Conservation (phyloP, 2,797 vertebrate genomes). For the Ambastaia sidthimunki region DNA sequence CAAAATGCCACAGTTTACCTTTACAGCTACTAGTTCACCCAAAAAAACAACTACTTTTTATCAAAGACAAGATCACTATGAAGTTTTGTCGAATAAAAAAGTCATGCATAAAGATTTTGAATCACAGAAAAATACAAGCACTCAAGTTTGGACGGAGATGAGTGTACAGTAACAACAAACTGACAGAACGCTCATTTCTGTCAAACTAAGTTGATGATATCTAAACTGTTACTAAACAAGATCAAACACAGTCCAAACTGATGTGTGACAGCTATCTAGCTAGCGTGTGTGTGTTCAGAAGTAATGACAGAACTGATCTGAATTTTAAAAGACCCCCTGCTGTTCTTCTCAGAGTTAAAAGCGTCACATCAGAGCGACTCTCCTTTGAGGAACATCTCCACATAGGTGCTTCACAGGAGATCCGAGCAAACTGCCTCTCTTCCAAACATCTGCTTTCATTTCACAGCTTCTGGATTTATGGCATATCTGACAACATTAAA, state of each 20-base stretch:
- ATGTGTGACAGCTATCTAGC: neutral
- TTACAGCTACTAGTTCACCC: too few species aligned
- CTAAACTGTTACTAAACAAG: neutral
- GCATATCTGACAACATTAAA: slow-evolving; percentile 11
- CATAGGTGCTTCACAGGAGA: slow-evolving; percentile 5
- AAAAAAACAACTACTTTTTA: too few species aligned
- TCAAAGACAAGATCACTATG: too few species aligned
- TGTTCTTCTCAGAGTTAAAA: slow-evolving; percentile 33
- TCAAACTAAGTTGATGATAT: neutral
- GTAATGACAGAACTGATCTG: slow-evolving; percentile 9
- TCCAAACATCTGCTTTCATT: slow-evolving; percentile 32
- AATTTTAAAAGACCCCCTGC: neutral
- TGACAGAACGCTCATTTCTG: too few species aligned
- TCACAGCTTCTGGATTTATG: slow-evolving; percentile 21
- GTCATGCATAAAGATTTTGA: too few species aligned
- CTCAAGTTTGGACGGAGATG: too few species aligned
- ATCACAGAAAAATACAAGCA: too few species aligned
- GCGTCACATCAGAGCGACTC: neutral
- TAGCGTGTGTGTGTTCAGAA: neutral
- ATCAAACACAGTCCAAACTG: slow-evolving; percentile 5
- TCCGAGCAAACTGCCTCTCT: slow-evolving; percentile 9
- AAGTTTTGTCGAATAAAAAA: too few species aligned
- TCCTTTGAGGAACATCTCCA: slow-evolving; percentile 22
- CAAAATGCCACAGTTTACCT: too few species aligned
- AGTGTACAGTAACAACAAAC: too few species aligned